Percentiles rank a stretch among this genome's conserved stretches.
phyloP scores from a whole-genome alignment of 2,113 vertebrate species.

The human region GRCh38 chr18:24451501-24452000 shows the following conservation, averaged over 20 bases:
- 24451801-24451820: neutral
- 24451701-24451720: neutral
- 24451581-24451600: neutral
- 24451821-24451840: neutral
- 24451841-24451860: neutral
- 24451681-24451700: neutral
- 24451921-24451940: conserved; percentile 41
- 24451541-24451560: conserved; percentile 27
- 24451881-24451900: neutral
- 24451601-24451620: conserved; percentile 13
- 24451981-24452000: neutral
- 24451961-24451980: neutral
- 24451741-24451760: neutral
- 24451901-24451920: neutral
- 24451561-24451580: neutral
- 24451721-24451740: neutral
- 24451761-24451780: neutral
- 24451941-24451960: neutral
- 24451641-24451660: neutral
- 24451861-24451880: neutral
- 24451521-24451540: conserved; percentile 22
- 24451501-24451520: conserved; percentile 52
- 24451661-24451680: neutral
- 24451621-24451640: neutral
- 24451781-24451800: neutral